Evolutionary conservation across 2,888 invertebrate species (phyloP), one percentile per base, ranked within the genome.

Genomic region (Eupithecia exiguata): DNA sequence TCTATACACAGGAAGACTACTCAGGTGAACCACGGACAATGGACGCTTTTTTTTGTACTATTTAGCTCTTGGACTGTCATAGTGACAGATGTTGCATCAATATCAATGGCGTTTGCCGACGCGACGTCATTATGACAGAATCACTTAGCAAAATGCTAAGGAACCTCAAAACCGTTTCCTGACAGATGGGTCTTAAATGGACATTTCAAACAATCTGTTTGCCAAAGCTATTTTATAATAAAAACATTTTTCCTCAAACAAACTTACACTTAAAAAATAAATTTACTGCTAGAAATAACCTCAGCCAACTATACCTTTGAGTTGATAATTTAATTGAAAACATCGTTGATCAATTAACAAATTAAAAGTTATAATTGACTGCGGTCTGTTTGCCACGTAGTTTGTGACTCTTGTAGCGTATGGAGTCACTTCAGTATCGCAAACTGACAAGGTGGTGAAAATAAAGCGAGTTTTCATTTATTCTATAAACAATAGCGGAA

Each of bases 331-430:
- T 14, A 36, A 38, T 53, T 40, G 16, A 53, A 40, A 53, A 40
- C 40, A 40, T 66, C 30, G 18, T 6, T 53, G 25, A 65, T 70
- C 36, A 66, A 65, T 40, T 16, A 43, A 67, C 38, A 38, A 71
- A 71, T 71, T 71, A 67, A 43, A 67, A 61, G 40, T 71, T 67
- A 35, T 68, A 6, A 67, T 71, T 43, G 36, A 46, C 18, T 67
- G 71, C 58, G 67, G 71, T 67, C 43, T 7, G 67, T 40, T 30
- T 61, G 58, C 30, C 66, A 58, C 66, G 65, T 58, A 40, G n/a
- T 49, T 49, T 46, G 38, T 40, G 25, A 62, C 36, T 46, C 36
- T 53, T 38, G 69, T 36, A 40, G 40, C 61, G 43, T 18, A 25
- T 62, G 62, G 62, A 62, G 12, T 38, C n/a, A n/a, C 36, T 65